Evolutionary conservation across 1,140 invertebrate species (phyloP).

Genomic region (Hylaeus volcanicus): DNA sequence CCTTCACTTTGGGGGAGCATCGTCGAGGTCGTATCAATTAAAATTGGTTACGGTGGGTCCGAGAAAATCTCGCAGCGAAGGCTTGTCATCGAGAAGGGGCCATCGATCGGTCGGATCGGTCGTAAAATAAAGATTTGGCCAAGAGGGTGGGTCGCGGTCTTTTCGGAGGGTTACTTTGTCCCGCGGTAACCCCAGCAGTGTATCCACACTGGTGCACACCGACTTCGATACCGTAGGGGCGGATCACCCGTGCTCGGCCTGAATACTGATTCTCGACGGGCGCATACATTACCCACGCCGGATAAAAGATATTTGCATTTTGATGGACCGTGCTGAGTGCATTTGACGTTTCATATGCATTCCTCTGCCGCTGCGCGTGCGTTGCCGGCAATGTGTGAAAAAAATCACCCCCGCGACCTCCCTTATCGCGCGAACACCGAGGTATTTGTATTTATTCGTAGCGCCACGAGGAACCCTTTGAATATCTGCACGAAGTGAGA

Average conservation of each 20-base stretch:
- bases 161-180: constrained; percentile 51
- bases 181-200: constrained; percentile 39
- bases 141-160: constrained; percentile 39
- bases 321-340: constrained; percentile 74
- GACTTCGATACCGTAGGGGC: constrained; percentile 58
- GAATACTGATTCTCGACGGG: constrained; percentile 76
- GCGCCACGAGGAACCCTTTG: constrained; percentile 23
- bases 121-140: constrained; percentile 70
- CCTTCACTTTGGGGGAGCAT: not conserved
- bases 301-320: constrained; percentile 77
- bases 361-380: constrained; percentile 44
- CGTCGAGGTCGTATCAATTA: constrained; percentile 56
- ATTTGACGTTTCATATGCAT: constrained; percentile 76
- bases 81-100: constrained; percentile 34
- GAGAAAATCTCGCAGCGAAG: constrained; percentile 30
- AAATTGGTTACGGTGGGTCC: constrained; percentile 54
- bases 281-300: constrained; percentile 72
- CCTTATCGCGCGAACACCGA: constrained; percentile 47
- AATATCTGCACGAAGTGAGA: not conserved
- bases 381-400: constrained; percentile 12
- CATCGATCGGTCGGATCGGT: constrained; percentile 58
- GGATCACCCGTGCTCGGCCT: constrained; percentile 67
- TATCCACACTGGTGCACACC: constrained; percentile 28
- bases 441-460: constrained; percentile 62
- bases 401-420: constrained; percentile 24